These are phyloP conservation scores for Eumerus sabulonum DNA, from an alignment of 2,888 invertebrate genomes.

Conservation along the genomic window DNA sequence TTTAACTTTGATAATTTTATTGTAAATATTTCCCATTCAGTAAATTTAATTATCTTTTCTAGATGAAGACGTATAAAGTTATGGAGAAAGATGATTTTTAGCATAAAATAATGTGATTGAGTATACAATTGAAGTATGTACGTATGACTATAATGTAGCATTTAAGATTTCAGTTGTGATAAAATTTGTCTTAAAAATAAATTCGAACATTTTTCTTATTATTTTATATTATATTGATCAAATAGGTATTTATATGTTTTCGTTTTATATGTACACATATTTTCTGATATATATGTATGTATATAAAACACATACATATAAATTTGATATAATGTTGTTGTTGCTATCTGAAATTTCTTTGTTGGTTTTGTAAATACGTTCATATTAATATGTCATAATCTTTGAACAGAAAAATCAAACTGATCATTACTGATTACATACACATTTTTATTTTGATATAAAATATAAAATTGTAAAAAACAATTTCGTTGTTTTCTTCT, in stretches of 20 bases:
- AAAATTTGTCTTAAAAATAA: conserved; percentile 65
- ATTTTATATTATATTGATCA: conserved; percentile 56
- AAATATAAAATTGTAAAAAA: conserved; percentile 65
- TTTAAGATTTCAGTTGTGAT: conserved; percentile 46
- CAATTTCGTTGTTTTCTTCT: conserved; percentile 69
- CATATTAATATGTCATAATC: background rate
- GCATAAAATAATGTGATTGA: conserved; percentile 42
- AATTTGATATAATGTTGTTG: conserved; percentile 32
- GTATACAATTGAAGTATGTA: conserved; percentile 53
- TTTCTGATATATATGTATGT: too few relatives aligned
- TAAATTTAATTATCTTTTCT: conserved; percentile 48
- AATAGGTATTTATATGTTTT: conserved; percentile 17
- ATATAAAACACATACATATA: too few relatives aligned
- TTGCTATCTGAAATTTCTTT: conserved; percentile 26
- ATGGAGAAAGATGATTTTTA: conserved; percentile 39
- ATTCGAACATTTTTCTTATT: conserved; percentile 58
- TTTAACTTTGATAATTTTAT: conserved; percentile 70
- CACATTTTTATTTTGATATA: conserved; percentile 42
- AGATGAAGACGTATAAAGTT: conserved; percentile 52
- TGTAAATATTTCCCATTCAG: conserved; percentile 55
- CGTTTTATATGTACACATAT: conserved; percentile 17
- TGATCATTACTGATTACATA: conserved; percentile 19
- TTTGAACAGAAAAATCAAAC: conserved; percentile 29
- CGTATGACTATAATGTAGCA: conserved; percentile 39
- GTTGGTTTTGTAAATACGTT: background rate